phyloP scores from a whole-genome alignment of 2,797 vertebrate species.

The Gymnocypris eckloni region DNA sequence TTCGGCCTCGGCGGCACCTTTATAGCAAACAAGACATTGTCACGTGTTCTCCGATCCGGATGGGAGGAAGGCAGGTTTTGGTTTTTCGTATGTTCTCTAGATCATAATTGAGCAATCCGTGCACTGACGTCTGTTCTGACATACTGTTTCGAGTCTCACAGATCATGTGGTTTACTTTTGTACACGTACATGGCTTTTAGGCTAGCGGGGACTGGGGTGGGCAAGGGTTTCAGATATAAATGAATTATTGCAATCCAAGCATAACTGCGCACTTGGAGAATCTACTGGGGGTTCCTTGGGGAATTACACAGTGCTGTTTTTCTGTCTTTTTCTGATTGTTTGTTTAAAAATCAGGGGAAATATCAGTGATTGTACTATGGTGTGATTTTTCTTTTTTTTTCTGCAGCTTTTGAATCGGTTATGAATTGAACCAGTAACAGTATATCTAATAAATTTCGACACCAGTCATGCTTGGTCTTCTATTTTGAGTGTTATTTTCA shows the following conservation, averaged over 20 bases:
- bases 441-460: slow-evolving; percentile 82
- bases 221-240: slow-evolving; percentile 17
- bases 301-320: slow-evolving; percentile 51
- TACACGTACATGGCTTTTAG: slow-evolving; percentile 36
- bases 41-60: background rate
- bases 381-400: slow-evolving; percentile 60
- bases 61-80: slow-evolving; percentile 6
- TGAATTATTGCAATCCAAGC: slow-evolving; percentile 65
- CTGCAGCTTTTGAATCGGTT: slow-evolving; percentile 67
- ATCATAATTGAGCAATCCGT: slow-evolving; percentile 22
- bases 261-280: slow-evolving; percentile 70
- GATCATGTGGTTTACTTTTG: slow-evolving; percentile 39
- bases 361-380: slow-evolving; percentile 78
- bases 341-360: slow-evolving; percentile 76
- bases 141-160: slow-evolving; percentile 12
- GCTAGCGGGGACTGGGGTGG: slow-evolving; percentile 17
- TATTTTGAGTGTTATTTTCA: background rate
- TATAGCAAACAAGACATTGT: background rate
- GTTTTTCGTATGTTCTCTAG: slow-evolving; percentile 10
- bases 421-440: slow-evolving; percentile 74
- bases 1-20: background rate
- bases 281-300: slow-evolving; percentile 63
- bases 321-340: slow-evolving; percentile 62
- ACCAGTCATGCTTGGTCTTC: slow-evolving; percentile 54
- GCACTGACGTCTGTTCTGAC: slow-evolving; percentile 43